Conservation (phyloP, 2,113 vertebrate genomes). For the Fulica atra region DNA sequence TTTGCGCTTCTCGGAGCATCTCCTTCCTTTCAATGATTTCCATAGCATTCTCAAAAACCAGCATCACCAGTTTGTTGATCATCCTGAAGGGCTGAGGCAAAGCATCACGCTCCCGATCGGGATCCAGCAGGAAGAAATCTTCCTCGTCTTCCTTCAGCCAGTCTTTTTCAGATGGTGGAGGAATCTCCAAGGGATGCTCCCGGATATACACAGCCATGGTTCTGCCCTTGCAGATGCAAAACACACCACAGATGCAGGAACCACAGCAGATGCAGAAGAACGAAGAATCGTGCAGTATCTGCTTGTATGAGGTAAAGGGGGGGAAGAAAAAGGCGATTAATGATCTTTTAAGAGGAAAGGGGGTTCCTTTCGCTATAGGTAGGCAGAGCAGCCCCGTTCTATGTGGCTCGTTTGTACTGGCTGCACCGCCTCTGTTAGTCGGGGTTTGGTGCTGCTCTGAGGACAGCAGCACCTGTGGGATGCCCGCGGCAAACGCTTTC, state of each 20-base stretch:
- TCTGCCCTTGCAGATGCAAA: background rate
- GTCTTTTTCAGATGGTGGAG: conserved; percentile 67
- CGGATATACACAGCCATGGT: conserved; percentile 14
- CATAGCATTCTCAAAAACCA: conserved; percentile 71
- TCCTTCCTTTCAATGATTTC: conserved; percentile 69
- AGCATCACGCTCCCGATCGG: conserved; percentile 10
- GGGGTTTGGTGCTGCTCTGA: background rate
- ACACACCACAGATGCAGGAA: background rate
- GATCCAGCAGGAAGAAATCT: conserved; percentile 65
- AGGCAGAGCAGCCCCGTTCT: background rate
- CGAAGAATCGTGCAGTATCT: background rate
- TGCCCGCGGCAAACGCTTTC: background rate
- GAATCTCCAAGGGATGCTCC: conserved; percentile 58
- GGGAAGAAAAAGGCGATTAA: background rate
- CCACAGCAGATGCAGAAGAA: background rate
- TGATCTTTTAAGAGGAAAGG: background rate
- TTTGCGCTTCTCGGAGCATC: background rate
- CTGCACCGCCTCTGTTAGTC: too few species aligned
- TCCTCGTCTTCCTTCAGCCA: conserved; percentile 65
- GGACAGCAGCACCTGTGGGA: background rate
- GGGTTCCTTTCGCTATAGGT: background rate
- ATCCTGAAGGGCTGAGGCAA: conserved; percentile 79
- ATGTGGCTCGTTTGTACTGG: background rate
- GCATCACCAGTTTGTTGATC: conserved; percentile 74
- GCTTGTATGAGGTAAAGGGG: conserved; percentile 10